Percentiles rank a stretch among this genome's conserved stretches.
Evolutionary conservation across 2,888 invertebrate genomes (phyloP).

Genomic region (Hyposoter didymator): DNA sequence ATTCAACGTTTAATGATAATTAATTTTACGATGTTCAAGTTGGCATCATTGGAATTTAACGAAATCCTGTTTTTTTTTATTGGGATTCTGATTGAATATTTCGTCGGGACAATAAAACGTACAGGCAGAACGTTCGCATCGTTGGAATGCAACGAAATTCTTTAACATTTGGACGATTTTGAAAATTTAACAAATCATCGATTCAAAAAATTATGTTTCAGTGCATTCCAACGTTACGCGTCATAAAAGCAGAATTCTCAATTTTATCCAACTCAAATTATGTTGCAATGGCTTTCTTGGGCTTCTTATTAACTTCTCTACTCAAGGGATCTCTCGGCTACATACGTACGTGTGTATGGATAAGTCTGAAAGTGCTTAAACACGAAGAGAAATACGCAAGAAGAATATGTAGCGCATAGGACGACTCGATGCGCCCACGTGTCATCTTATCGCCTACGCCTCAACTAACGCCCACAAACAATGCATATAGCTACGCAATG

Average conservation of each 20-base stretch:
- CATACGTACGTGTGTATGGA: not conserved
- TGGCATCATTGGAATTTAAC: not conserved
- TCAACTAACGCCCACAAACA: conserved; percentile 54
- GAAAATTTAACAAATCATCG: too few relatives aligned
- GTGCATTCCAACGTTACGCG: too few relatives aligned
- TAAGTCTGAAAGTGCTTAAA: not conserved
- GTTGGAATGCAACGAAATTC: too few relatives aligned
- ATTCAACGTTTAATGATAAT: conserved; percentile 21
- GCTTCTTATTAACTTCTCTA: conserved; percentile 57
- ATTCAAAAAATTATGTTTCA: too few relatives aligned
- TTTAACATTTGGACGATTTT: too few relatives aligned
- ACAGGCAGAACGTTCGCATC: too few relatives aligned
- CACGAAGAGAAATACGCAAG: conserved; percentile 29
- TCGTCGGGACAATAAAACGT: too few relatives aligned
- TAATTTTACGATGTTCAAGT: not conserved
- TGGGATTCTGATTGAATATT: too few relatives aligned
- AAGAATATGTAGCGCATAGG: conserved; percentile 47
- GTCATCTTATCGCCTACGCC: conserved; percentile 52
- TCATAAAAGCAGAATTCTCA: too few relatives aligned
- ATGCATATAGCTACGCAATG: conserved; percentile 18
- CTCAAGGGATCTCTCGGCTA: not conserved
- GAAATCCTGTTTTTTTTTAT: too few relatives aligned
- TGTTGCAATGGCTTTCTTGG: conserved; percentile 41
- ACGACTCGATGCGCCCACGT: conserved; percentile 57
- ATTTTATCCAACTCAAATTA: conserved; percentile 25